phyloP scores from a whole-genome alignment of 37 sponge, comb jelly and placozoan genomes.

The Bolinopsis microptera region DNA sequence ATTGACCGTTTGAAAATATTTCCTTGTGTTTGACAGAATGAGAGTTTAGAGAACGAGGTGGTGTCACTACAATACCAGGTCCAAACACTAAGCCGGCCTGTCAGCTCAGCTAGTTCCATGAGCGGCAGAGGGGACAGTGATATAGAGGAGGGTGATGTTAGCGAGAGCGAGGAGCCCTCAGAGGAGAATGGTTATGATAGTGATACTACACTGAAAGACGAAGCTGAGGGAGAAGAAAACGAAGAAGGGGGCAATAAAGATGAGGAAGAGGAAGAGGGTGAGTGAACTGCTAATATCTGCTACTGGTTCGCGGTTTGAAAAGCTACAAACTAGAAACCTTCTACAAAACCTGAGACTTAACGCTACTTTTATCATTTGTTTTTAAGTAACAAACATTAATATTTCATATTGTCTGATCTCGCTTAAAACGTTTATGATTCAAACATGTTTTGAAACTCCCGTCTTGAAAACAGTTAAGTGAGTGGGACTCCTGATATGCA shows the following conservation, averaged over 20 bases:
- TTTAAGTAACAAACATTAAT: no score
- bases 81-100: background rate
- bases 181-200: background rate
- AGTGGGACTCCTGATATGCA: no score
- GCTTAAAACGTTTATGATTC: no score
- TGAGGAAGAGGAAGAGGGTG: background rate
- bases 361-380: no score
- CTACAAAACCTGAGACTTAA: no score
- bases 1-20: background rate
- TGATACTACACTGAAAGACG: background rate
- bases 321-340: no score
- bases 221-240: background rate
- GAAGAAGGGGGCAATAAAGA: background rate
- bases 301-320: no score
- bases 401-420: no score
- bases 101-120: background rate
- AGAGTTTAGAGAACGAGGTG: background rate
- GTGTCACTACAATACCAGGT: background rate
- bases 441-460: no score
- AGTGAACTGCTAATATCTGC: background rate
- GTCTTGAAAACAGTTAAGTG: no score
- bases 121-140: background rate
- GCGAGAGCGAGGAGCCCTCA: background rate
- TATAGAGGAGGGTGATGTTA: background rate
- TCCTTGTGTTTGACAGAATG: background rate